A percentile compares a stretch with the other conserved stretches of the same genome.
These are phyloP conservation scores for Chiridota heheva DNA, from an alignment of 35 echinoderm and acorn worm species.

Conservation along the genomic window DNA sequence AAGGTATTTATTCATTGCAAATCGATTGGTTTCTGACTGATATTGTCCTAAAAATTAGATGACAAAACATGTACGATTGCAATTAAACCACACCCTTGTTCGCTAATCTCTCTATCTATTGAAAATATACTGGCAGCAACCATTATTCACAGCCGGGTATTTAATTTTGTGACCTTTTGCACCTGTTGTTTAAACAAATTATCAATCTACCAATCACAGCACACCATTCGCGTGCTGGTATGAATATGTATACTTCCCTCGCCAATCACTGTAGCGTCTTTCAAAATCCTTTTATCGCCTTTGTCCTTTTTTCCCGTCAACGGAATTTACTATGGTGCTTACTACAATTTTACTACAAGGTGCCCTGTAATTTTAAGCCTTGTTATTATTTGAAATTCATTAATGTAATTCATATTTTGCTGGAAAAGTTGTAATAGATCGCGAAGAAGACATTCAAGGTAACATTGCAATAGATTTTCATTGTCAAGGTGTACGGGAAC, in stretches of 20 bases:
- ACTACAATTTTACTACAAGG: constrained; percentile 68
- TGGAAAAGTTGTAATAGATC: neutral
- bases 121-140: too few relatives aligned
- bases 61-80: too few relatives aligned
- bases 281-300: constrained; percentile 83
- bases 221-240: constrained; percentile 13
- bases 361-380: constrained; percentile 26
- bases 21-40: too few relatives aligned
- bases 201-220: constrained; percentile 63
- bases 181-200: constrained; percentile 83
- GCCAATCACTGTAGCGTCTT: constrained; percentile 68
- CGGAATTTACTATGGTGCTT: constrained; percentile 94
- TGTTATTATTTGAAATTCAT: constrained; percentile 45
- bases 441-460: neutral
- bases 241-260: constrained; percentile 39
- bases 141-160: too few relatives aligned
- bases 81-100: too few relatives aligned
- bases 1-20: too few relatives aligned
- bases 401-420: constrained; percentile 38
- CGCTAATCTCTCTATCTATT: too few relatives aligned
- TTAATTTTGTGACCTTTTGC: too few relatives aligned
- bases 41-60: too few relatives aligned
- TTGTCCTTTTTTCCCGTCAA: constrained; percentile 97
- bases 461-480: constrained; percentile 2
- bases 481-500: neutral